Base-by-base conservation (phyloP, 2,888 invertebrate genomes). In the Drosophila rellima region DNA sequence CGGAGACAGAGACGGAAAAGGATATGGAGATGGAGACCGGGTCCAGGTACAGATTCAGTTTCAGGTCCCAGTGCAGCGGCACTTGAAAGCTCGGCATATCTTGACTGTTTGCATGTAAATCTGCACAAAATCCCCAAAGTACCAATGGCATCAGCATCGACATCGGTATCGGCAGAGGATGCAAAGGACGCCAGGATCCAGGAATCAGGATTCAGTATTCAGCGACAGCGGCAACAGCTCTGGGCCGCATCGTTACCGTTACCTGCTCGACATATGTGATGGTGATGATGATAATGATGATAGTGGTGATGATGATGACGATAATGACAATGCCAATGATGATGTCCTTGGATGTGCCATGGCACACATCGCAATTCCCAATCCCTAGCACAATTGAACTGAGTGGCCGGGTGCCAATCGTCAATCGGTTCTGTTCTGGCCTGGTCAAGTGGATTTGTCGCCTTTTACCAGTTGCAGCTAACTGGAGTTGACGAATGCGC, bases 91-190 rank as follows among this genome's bases (percentile, higher is more conserved):
- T 70, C 67, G 63, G 75, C 86, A 80, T 86, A 88, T 86, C 85
- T 83, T 88, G 89, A 86, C 90, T 86, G 89, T 86, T 86, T 88
- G 87, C 89, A 86, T 88, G 85, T 86, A 86, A 86, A 86, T 90
- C 85, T 86, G 87, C 87, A 86, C 87, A 80, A 83, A 86, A 86
- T 86, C 89, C 85, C 89, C 70, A 86, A 88, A 86, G 90, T 80
- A 88, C 78, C 87, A 78, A 80, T 60, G 70, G 57, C 80, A 82
- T 64, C 65, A 74, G 56, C 74, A 59, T 45, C 39, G 15, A 10
- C 15, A 55, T 15, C 39, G 15, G 8, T 8, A 55, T 26, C 39
- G 40, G 37, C 40, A 67, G 29, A 74, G 69, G 55, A 73, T 63
- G 70, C 56, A 72, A 59, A 74, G 59, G 77, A 76, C 61, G 77